Conservation (phyloP, 2,797 vertebrate species). For the Brachyalestes nurse region DNA sequence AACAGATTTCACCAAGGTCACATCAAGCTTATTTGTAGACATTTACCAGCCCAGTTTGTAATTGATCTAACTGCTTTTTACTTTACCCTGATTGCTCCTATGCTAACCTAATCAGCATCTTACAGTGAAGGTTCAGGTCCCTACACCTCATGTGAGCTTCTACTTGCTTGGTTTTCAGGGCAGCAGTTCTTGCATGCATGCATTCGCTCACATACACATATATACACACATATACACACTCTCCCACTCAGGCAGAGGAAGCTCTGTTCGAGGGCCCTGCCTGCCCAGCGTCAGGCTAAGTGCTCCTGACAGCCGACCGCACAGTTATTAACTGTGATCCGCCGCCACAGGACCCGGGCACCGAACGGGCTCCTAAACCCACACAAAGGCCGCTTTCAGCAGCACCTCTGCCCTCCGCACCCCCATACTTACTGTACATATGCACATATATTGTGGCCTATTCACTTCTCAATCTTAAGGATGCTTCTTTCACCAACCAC, state of each 20-base stretch:
- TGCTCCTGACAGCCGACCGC: slow-evolving; percentile 88
- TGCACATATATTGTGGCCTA: slow-evolving; percentile 30
- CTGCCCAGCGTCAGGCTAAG: slow-evolving; percentile 90
- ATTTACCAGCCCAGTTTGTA: not conserved
- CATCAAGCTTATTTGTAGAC: not conserved
- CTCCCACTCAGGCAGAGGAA: slow-evolving; percentile 59
- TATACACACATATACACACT: slow-evolving; percentile 28
- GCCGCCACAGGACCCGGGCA: slow-evolving; percentile 81
- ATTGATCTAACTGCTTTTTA: not conserved
- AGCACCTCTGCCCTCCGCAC: slow-evolving; percentile 42
- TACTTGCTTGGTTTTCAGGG: slow-evolving; percentile 16
- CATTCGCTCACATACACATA: slow-evolving; percentile 37
- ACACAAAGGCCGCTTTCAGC: slow-evolving; percentile 78
- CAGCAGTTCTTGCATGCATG: slow-evolving; percentile 21
- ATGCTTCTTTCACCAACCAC: not conserved
- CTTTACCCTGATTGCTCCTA: slow-evolving; percentile 8
- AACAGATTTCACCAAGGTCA: not conserved
- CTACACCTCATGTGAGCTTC: slow-evolving; percentile 17
- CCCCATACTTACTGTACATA: slow-evolving; percentile 69
- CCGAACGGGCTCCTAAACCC: slow-evolving; percentile 68
- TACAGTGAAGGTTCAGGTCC: not conserved
- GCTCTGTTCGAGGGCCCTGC: slow-evolving; percentile 66
- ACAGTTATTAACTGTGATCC: slow-evolving; percentile 92
- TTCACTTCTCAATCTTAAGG: not conserved
- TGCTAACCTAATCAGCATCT: not conserved